Conservation (phyloP, 2,797 vertebrate species). For the Enteromius afrohamiltoni region DNA sequence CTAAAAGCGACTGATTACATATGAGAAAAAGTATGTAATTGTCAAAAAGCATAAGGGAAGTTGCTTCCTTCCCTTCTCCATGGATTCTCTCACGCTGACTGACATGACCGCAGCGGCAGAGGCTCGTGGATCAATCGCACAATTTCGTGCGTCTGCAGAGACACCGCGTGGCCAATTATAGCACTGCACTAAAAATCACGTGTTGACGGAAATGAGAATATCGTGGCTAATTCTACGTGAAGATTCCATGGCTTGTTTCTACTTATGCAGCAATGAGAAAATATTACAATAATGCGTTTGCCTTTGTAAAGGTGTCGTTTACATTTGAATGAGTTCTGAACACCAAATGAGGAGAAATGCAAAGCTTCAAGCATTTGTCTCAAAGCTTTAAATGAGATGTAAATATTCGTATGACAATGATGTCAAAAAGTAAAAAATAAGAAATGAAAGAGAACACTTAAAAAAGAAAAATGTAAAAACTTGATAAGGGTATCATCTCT, state of each 20-base stretch:
- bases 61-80: slow-evolving; percentile 58
- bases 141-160: slow-evolving; percentile 15
- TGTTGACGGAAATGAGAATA: background rate
- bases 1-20: background rate
- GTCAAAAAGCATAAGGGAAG: slow-evolving; percentile 25
- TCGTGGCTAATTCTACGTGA: background rate
- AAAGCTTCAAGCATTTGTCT: background rate
- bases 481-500: background rate
- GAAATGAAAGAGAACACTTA: background rate
- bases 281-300: background rate
- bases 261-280: background rate
- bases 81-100: slow-evolving; percentile 48
- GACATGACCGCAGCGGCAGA: slow-evolving; percentile 42
- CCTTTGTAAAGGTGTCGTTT: background rate
- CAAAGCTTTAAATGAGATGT: background rate
- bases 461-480: background rate
- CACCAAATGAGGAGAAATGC: background rate
- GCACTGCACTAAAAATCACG: slow-evolving; percentile 19
- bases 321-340: background rate
- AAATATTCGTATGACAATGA: background rate
- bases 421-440: background rate
- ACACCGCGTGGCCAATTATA: slow-evolving; percentile 54
- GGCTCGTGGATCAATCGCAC: slow-evolving; percentile 24
- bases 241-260: background rate
- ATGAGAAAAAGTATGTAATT: background rate